Evolutionary conservation across 2,888 invertebrate species (phyloP), one percentile per base, ranked within the genome.

Genomic region (Lypha dubia): DNA sequence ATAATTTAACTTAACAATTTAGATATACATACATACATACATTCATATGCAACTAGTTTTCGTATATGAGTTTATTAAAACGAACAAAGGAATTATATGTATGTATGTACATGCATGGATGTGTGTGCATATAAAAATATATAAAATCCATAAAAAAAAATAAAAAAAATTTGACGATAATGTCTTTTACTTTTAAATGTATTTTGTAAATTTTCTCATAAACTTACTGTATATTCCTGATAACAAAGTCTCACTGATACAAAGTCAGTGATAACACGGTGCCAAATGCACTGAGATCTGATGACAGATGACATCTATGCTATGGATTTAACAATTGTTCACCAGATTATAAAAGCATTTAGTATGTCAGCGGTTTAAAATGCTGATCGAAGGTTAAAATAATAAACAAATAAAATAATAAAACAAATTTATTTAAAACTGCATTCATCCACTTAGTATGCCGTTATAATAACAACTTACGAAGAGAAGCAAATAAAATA

Each of bases 261-360:
- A 32, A 8, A 56, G 11, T 1, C 13, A 65, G 5, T 60, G 79
- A 51, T 67, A 67, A 73, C 46, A 17, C 62, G 58, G 60, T 80
- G 67, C 32, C 79, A 73, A 73, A 49, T 53, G 24, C 38, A 41
- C 7, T 9, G 41, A 74, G 35, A 56, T 56, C 17, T 56, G 41
- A 51, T 38, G 68, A 75, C 53, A 75, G 68, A 68, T 81, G 68
- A 80, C 80, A 62, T 68, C 68, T n/a, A n/a, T 56, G 44, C 46
- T 58, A 56, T 38, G 44, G 24, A n/a, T 35, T 22, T 24, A n/a
- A 58, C n/a, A 28, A 80, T 62, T 62, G 32, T 67, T 74, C 11
- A 53, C 17, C 60, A 81, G 44, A 75, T 81, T 58, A 79, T 65
- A 32, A 35, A 68, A 74, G 60, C 67, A 49, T 74, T 67, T 20